A percentile compares a stretch with the other conserved stretches of the same genome.
Evolutionary conservation across 2,113 vertebrate genomes (phyloP).

Genomic region (Pipra filicauda): DNA sequence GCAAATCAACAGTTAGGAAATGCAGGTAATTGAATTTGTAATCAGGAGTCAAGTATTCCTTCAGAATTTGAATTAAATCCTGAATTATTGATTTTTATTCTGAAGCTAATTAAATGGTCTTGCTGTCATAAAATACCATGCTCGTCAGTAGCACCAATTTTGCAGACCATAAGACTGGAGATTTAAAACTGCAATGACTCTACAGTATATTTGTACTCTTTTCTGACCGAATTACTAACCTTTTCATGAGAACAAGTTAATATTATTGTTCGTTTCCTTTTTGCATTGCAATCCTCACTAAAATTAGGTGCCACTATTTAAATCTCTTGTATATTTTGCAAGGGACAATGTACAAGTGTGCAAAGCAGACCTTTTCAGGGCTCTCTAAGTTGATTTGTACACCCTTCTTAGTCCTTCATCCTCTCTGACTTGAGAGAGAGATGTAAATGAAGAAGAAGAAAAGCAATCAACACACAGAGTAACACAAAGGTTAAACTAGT

Average conservation of each 20-base stretch:
- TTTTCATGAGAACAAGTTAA: background rate
- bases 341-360: background rate
- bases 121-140: background rate
- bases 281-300: background rate
- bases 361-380: background rate
- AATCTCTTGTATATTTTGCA: background rate
- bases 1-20: conserved; percentile 8
- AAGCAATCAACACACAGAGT: background rate
- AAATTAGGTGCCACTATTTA: background rate
- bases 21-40: conserved; percentile 24
- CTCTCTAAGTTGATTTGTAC: background rate
- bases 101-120: background rate
- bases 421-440: background rate
- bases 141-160: background rate
- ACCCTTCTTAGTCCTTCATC: background rate
- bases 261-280: background rate
- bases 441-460: background rate
- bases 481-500: background rate
- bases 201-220: background rate
- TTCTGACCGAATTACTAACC: background rate
- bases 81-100: background rate
- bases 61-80: background rate
- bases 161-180: background rate
- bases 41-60: conserved; percentile 6
- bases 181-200: background rate